Percentiles rank a stretch among this genome's conserved stretches.
Evolutionary conservation across 2,113 vertebrate genomes (phyloP).

Genomic region (Galemys pyrenaicus): DNA sequence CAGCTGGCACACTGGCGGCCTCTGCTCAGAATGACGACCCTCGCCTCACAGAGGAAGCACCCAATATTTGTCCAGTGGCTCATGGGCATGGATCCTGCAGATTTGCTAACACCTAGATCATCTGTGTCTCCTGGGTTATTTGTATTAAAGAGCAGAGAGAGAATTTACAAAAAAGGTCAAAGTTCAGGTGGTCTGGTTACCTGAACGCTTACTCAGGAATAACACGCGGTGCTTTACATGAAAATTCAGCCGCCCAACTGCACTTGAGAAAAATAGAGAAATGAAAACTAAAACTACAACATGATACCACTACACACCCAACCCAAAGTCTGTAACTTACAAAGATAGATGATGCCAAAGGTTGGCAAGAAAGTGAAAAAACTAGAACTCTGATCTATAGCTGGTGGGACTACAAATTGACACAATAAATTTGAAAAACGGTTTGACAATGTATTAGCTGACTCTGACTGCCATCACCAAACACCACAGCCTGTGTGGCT

Average conservation of each 20-base stretch:
- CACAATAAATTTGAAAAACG: neutral
- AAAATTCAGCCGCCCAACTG: neutral
- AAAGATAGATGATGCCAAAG: neutral
- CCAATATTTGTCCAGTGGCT: neutral
- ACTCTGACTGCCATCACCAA: neutral
- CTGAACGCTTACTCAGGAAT: neutral
- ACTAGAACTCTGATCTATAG: neutral
- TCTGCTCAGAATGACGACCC: neutral
- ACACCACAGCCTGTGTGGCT: neutral
- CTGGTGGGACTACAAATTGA: neutral
- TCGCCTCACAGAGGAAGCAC: neutral
- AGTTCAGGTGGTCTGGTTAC: neutral
- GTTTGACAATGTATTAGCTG: neutral
- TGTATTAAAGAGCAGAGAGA: neutral
- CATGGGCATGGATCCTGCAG: neutral
- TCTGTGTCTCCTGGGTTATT: too few relatives aligned
- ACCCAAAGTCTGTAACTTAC: neutral
- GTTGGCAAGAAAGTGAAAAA: neutral
- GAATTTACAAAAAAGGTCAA: slow-evolving; percentile 3
- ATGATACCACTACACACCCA: neutral
- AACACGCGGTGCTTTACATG: neutral
- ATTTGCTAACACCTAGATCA: neutral
- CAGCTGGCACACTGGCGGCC: neutral
- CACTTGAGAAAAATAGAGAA: neutral
- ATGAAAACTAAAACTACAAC: neutral